phyloP scores from a whole-genome alignment of 2,113 vertebrate genomes.

The human region DNA sequence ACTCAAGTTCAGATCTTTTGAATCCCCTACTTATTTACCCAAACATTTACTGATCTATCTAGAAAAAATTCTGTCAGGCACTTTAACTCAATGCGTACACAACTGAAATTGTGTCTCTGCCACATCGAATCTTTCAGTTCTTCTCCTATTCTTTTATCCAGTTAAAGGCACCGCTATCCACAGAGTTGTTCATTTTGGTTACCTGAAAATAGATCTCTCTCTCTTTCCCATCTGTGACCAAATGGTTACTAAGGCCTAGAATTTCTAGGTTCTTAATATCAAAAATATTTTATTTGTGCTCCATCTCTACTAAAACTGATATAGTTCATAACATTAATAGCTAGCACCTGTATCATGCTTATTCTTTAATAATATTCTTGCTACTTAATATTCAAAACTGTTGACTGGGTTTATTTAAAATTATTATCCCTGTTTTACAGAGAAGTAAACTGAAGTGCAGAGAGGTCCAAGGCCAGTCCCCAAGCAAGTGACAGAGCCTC shows the following conservation, averaged over 20 bases:
- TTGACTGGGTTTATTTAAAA: neutral
- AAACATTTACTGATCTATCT: neutral
- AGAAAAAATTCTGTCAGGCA: neutral
- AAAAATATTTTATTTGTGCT: neutral
- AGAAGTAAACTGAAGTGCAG: neutral
- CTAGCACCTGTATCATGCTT: neutral
- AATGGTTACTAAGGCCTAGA: neutral
- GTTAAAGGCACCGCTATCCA: neutral
- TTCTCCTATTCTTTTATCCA: neutral
- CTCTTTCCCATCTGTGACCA: neutral
- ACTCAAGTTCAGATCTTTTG: neutral
- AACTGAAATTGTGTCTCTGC: neutral
- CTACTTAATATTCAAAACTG: neutral
- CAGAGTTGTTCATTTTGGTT: neutral
- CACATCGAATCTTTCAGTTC: neutral
- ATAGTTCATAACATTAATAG: neutral
- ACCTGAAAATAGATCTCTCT: neutral
- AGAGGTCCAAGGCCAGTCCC: neutral
- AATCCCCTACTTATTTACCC: neutral
- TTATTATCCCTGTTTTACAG: neutral
- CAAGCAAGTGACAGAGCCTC: neutral
- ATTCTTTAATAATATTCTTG: neutral
- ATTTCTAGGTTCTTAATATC: neutral
- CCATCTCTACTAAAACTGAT: neutral
- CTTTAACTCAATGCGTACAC: neutral